These are phyloP conservation scores for Bursaphelenchus mucronatus DNA, from an alignment of 1,140 invertebrate species.

Conservation along the genomic window DNA sequence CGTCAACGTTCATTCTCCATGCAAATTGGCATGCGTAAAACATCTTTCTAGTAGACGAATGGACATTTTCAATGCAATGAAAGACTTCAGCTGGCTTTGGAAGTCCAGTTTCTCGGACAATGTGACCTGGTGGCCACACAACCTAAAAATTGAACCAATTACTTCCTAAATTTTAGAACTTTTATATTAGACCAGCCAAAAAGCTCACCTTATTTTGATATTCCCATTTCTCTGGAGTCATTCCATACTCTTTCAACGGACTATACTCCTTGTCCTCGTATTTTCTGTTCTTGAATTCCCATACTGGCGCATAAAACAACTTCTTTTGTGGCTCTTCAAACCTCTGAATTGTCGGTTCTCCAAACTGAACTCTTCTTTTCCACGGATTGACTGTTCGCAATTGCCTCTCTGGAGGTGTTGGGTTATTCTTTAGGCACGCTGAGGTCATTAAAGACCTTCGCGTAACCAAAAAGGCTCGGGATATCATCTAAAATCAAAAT, in stretches of 20 bases:
- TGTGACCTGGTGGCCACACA: slow-evolving; percentile 55
- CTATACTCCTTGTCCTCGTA: slow-evolving; percentile 33
- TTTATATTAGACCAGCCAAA: neutral
- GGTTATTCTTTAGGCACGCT: too few species aligned
- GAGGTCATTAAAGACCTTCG: too few species aligned
- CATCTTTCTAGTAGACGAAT: slow-evolving; percentile 52
- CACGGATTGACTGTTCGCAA: too few species aligned
- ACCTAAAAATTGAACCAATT: slow-evolving; percentile 38
- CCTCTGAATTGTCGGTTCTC: slow-evolving; percentile 49
- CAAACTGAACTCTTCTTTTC: slow-evolving; percentile 27
- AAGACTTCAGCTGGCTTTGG: slow-evolving; percentile 57
- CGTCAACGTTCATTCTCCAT: slow-evolving; percentile 54
- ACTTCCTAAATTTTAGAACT: neutral
- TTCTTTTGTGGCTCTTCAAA: slow-evolving; percentile 46
- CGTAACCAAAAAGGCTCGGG: too few species aligned
- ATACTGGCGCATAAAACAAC: slow-evolving; percentile 59
- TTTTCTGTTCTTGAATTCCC: slow-evolving; percentile 46
- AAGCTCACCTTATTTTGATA: slow-evolving; percentile 57
- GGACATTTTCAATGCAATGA: slow-evolving; percentile 53
- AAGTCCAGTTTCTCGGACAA: slow-evolving; percentile 58
- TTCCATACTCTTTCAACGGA: slow-evolving; percentile 44
- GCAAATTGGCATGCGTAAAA: slow-evolving; percentile 55
- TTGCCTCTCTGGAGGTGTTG: too few species aligned
- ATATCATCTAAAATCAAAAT: too few species aligned
- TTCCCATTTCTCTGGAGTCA: slow-evolving; percentile 60